Base-by-base conservation (phyloP, 2,888 invertebrate genomes). In the Acanthopleura granulata region DNA sequence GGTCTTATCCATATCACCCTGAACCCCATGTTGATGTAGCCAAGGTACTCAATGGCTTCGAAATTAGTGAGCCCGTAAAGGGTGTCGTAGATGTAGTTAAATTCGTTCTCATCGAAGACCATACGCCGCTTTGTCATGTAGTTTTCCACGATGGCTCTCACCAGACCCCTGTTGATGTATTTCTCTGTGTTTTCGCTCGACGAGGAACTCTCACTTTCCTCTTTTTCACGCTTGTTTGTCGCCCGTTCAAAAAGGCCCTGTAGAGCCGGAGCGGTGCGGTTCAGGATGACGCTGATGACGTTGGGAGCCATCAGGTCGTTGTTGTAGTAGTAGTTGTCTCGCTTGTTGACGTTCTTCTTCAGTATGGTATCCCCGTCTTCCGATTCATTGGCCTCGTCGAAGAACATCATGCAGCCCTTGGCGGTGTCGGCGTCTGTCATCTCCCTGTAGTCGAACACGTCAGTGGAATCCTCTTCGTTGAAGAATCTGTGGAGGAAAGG, bases 21-120 rank as follows among this genome's bases (percentile, higher is more conserved):
- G 51, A 51, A 51, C 51, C 51, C 51, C 51, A 51, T 51, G 51
- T 51, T 51, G 51, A 51, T 51, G 51, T 51, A 51, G 51, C 51
- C 51, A 18, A 51, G 51, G 51, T 51, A 51, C 51, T 51, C 14
- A 15, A 51, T 51, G 51, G 51, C 51, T 14, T 51, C 51, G 18
- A 51, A 51, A 18, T 51, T 51, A 51, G 51, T 14, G 14, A 51
- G 51, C 14, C 51, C 51, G 51, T 51, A 51, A 15, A 51, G 51
- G 51, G 18, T 51, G 51, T 51, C 51, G 51, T 51, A 51, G 18
- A 51, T 51, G 14, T 51, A 15, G 51, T 51, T 51, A 18, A 51
- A 51, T 14, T 51, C 51, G 14, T 51, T 18, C 18, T 51, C 51
- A 18, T 51, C 18, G 51, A 51, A 51, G 14, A 18, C 51, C 51